phyloP scores from a whole-genome alignment of 2,113 vertebrate genomes.

The Triplophysa siluroides region DNA sequence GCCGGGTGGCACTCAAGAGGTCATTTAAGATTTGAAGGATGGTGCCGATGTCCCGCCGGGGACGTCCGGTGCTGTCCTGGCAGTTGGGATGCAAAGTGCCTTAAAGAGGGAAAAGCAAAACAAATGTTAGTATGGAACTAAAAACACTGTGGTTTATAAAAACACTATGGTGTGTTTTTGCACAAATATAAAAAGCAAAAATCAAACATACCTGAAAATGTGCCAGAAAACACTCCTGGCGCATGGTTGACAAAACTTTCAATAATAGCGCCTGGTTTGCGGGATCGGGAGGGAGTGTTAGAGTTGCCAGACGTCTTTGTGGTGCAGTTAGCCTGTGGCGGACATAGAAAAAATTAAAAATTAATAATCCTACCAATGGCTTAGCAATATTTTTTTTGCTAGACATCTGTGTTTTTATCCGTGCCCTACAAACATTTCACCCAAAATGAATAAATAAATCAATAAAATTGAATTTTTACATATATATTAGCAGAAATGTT shows the following conservation, averaged over 20 bases:
- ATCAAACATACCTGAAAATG: slow-evolving; percentile 50
- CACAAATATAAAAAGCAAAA: neutral
- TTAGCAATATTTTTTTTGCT: neutral
- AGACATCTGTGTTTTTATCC: neutral
- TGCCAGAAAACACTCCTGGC: slow-evolving; percentile 64
- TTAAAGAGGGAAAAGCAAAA: slow-evolving; percentile 56
- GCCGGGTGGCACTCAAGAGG: slow-evolving; percentile 94
- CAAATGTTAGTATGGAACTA: neutral
- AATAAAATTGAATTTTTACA: too few relatives aligned
- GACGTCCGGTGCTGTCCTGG: slow-evolving; percentile 94
- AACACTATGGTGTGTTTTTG: too few relatives aligned
- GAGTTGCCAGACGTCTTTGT: slow-evolving; percentile 44
- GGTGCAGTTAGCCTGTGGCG: slow-evolving; percentile 46
- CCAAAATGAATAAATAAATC: too few relatives aligned
- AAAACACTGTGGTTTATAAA: neutral
- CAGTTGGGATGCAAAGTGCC: slow-evolving; percentile 99
- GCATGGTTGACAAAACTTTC: slow-evolving; percentile 89
- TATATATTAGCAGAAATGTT: too few relatives aligned
- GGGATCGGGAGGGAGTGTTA: slow-evolving; percentile 66
- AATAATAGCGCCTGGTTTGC: slow-evolving; percentile 84
- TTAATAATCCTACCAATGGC: neutral
- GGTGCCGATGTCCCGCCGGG: slow-evolving; percentile 92
- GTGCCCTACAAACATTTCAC: too few relatives aligned
- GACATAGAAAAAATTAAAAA: neutral
- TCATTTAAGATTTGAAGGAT: slow-evolving; percentile 98